Percentiles rank a stretch among this genome's conserved stretches.
Evolutionary conservation across 1,140 invertebrate species (phyloP).

Genomic region (Listronotus oregonensis): DNA sequence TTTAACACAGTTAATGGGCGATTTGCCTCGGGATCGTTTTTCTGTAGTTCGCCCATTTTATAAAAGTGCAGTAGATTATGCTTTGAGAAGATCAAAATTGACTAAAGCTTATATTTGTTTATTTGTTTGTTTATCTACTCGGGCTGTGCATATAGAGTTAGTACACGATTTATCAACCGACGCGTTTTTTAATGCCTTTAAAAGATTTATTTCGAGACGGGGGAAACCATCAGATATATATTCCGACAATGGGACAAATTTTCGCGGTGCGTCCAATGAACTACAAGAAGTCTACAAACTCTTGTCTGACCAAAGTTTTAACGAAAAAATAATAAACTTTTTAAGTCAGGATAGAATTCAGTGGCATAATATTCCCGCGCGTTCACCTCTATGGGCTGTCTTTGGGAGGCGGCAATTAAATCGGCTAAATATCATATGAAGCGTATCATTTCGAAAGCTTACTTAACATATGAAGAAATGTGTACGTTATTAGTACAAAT

Average conservation of each 20-base stretch:
- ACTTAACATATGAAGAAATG: too few species aligned
- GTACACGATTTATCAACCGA: constrained; percentile 48
- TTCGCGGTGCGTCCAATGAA: constrained; percentile 43
- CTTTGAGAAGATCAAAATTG: constrained; percentile 12
- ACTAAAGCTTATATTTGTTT: constrained; percentile 44
- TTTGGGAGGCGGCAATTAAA: background rate
- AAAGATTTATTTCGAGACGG: constrained; percentile 52
- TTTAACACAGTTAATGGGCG: constrained; percentile 46
- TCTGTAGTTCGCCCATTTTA: constrained; percentile 28
- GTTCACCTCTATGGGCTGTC: background rate
- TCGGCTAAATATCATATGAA: too few species aligned
- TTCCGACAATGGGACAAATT: constrained; percentile 51
- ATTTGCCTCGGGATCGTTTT: constrained; percentile 39
- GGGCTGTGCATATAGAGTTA: constrained; percentile 57
- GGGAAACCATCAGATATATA: constrained; percentile 45
- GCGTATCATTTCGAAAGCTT: too few species aligned
- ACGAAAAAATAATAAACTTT: constrained; percentile 43
- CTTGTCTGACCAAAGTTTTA: constrained; percentile 1
- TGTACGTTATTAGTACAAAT: too few species aligned
- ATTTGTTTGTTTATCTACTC: constrained; percentile 43
- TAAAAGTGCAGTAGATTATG: constrained; percentile 3
- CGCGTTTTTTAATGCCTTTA: constrained; percentile 52
- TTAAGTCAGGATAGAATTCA: constrained; percentile 66
- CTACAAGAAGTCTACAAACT: constrained; percentile 8
- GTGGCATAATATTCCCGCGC: background rate